These are phyloP conservation scores for Drosophila navojoa DNA, from an alignment of 1,140 invertebrate species.

Conservation along the genomic window DNA sequence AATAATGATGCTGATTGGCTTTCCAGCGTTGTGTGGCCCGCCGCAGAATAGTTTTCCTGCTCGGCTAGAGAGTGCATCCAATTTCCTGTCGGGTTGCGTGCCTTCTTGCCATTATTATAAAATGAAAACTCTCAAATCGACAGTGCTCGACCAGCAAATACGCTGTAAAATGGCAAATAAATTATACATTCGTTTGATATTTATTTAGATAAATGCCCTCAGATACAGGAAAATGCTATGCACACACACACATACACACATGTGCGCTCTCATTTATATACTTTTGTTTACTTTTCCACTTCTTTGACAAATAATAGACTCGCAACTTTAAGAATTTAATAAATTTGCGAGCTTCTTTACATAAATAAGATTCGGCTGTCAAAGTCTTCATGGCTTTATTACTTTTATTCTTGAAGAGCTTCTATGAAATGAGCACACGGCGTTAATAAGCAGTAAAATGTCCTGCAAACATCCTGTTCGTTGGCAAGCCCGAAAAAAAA, in stretches of 20 bases:
- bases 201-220: not conserved
- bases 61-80: constrained; percentile 21
- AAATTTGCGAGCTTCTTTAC: not conserved
- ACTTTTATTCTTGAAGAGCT: constrained; percentile 5
- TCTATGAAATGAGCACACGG: not conserved
- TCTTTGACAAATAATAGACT: not conserved
- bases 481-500: not conserved
- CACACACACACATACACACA: not conserved
- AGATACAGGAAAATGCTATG: not conserved
- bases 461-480: not conserved
- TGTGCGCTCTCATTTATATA: not conserved
- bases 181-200: not conserved
- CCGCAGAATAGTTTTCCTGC: constrained; percentile 4
- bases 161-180: constrained; percentile 2
- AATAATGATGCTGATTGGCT: constrained; percentile 14
- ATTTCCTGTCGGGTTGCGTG: constrained; percentile 21
- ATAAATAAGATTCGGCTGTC: not conserved
- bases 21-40: not conserved
- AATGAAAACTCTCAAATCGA: not conserved
- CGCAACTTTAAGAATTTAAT: not conserved
- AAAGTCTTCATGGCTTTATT: not conserved
- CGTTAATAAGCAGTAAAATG: constrained; percentile 1
- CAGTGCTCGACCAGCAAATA: constrained; percentile 4
- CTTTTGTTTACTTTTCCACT: not conserved
- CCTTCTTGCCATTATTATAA: constrained; percentile 14